These are phyloP conservation scores for Aleiodes alternator DNA, from an alignment of 2,888 invertebrate species.

Conservation along the genomic window DNA sequence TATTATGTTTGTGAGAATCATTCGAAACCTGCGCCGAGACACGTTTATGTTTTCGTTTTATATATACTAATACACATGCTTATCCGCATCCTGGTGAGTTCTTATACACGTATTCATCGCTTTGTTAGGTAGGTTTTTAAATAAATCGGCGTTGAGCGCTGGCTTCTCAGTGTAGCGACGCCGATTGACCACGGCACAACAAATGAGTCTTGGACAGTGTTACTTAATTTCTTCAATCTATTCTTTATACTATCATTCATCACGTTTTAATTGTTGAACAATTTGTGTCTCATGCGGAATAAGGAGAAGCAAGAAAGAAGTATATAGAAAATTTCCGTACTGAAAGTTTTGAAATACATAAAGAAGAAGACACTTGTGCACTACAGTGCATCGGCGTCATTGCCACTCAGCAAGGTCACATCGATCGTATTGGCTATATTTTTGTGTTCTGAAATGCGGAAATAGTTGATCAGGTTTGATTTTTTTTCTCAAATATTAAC, in stretches of 20 bases:
- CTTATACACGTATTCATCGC: constrained; percentile 38
- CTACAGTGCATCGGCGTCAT: constrained; percentile 7
- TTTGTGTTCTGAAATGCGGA: not conserved
- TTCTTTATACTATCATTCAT: not conserved
- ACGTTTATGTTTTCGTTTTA: constrained; percentile 23
- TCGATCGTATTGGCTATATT: constrained; percentile 5
- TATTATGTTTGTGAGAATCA: constrained; percentile 33
- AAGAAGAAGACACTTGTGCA: constrained; percentile 8
- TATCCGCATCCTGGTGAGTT: constrained; percentile 39
- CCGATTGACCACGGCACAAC: constrained; percentile 61
- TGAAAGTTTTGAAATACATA: not conserved
- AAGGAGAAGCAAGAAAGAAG: no score
- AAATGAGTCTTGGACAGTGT: constrained; percentile 3
- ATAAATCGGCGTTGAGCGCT: constrained; percentile 62
- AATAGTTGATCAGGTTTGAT: constrained; percentile 6
- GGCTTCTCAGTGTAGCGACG: constrained; percentile 62
- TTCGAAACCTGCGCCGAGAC: constrained; percentile 39
- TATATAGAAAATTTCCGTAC: no score
- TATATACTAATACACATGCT: not conserved
- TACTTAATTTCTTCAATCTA: not conserved
- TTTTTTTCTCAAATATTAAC: not conserved
- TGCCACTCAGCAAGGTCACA: constrained; percentile 25
- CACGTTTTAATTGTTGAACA: not conserved
- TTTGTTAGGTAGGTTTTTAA: constrained; percentile 63
- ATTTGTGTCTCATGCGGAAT: no score